Evolutionary conservation across 2,113 vertebrate species (phyloP), one percentile per base, ranked within the genome.

Genomic region (Syngnathus typhle): DNA sequence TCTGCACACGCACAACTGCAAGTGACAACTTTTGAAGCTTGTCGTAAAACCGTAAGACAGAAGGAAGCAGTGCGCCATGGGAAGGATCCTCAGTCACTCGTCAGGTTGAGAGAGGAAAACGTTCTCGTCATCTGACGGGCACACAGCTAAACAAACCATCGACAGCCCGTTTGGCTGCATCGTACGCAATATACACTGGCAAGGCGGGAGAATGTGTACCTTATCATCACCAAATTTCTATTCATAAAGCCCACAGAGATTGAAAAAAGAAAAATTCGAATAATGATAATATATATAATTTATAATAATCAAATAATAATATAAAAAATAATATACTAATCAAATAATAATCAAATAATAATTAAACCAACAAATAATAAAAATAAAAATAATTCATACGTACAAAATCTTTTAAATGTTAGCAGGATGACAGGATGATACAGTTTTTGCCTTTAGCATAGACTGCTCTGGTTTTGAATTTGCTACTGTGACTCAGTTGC

Each of bases 1-100:
- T 11, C 59, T 84, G 83, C 87, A 86, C 86, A 78, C 79, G 76
- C 75, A 88, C 27, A 36, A 36, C 55, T 18, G 13, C 13, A 58
- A 58, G 36, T 58, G 55, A 58, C 55, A 58, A 12, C 13, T 2
- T 58, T 36, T 58, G 27, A 36, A 16, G 15, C 55, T 58, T 6
- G 55, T 16, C 6, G 18, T 18, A 58, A 36, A 58, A 58, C 5
- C 13, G 15, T 32, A 15, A 16, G 27, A 58, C 5, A 58, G 19
- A 21, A 21, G 19, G 49, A 52, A 52, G 49, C 49, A 52, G 49
- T 52, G 49, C 18, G 21, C 3, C 8, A 52, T 2, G 19, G 19
- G 49, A 3, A 52, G 49, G 49, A 21, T 52, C 49, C 49, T n/a
- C 47, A 51, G 47, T 51, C 47, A 51, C 19, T n/a, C 8, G 7